Evolutionary conservation across 2,113 vertebrate species (phyloP), one percentile per base, ranked within the genome.

Genomic region (Nycticryphes semicollaris): DNA sequence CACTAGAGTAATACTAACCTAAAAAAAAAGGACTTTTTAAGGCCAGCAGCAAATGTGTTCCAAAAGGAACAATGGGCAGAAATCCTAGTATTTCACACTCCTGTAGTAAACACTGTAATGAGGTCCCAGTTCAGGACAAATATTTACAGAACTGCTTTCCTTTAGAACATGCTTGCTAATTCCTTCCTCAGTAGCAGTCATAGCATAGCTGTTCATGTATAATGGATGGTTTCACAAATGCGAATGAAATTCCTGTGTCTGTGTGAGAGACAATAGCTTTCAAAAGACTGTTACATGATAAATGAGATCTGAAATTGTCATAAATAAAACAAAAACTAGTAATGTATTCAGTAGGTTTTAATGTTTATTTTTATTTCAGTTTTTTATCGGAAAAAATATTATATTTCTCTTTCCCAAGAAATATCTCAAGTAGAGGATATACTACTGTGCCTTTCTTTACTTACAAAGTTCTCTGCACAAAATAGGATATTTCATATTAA

Each of bases 111-210:
- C 53, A 84, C 30, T 6, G 2, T 82, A 94, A 87, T 82, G 87
- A 96, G 53, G 57, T 82, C 89, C 48, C 62, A 64, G 62, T 67
- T 87, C 83, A 82, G 79, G 60, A 81, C 45, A 95, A 89, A 78
- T 90, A 90, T 89, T 91, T 94, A 75, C 53, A 93, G 74, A 94
- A 66, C 48, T 87, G 57, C 53, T 17, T 87, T 78, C 48, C 62
- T 76, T 70, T 33, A 70, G 35, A 69, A 50, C 7, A 45, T 4
- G 5, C 39, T 88, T 90, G 22, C 9, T 84, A 84, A 88, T 88
- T 68, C 37, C 48, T 93, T 93, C 67, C 62, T 87, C 35, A 64
- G 59, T 0, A 66, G 22, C 3, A 45, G 56, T 62, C 72, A 78
- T 47, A 77, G 60, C 16, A n/a, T 48, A 75, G 41, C 57, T 64